Conservation (phyloP, 1,140 invertebrate species). For the Leptinotarsa defecta region DNA sequence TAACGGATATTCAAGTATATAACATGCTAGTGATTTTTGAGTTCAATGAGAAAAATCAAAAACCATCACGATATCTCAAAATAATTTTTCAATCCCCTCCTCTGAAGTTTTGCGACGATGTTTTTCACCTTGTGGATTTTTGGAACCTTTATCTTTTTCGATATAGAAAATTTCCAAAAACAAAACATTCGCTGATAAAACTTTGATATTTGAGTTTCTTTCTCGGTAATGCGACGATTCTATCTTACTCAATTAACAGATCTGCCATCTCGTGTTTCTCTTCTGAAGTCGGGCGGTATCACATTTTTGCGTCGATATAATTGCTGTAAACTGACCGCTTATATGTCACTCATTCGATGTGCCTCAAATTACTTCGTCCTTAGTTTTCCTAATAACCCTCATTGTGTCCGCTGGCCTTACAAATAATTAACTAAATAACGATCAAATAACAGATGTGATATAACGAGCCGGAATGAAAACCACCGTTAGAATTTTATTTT, state of each 20-base stretch:
- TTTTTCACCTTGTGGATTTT: too few species aligned
- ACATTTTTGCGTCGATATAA: conserved; percentile 4
- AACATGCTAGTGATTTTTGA: too few species aligned
- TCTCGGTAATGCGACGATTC: not conserved
- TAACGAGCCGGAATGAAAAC: not conserved
- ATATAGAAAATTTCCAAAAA: too few species aligned
- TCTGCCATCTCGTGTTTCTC: not conserved
- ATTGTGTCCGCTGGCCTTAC: not conserved
- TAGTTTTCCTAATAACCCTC: conserved; percentile 3
- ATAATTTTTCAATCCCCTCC: too few species aligned
- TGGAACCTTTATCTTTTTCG: too few species aligned
- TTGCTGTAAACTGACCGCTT: conserved; percentile 14
- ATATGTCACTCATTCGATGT: conserved; percentile 12
- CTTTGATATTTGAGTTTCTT: too few species aligned
- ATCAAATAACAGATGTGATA: conserved; percentile 7
- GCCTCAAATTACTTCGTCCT: conserved; percentile 16
- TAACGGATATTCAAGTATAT: too few species aligned
- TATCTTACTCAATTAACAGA: not conserved
- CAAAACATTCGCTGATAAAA: too few species aligned
- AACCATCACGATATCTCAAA: too few species aligned
- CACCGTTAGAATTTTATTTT: too few species aligned
- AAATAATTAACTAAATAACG: conserved; percentile 3
- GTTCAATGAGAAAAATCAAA: too few species aligned
- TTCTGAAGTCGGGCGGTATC: not conserved
- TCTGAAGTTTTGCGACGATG: too few species aligned